Base-by-base conservation (phyloP, 2,888 invertebrate species). In the Thereva nobilitata region DNA sequence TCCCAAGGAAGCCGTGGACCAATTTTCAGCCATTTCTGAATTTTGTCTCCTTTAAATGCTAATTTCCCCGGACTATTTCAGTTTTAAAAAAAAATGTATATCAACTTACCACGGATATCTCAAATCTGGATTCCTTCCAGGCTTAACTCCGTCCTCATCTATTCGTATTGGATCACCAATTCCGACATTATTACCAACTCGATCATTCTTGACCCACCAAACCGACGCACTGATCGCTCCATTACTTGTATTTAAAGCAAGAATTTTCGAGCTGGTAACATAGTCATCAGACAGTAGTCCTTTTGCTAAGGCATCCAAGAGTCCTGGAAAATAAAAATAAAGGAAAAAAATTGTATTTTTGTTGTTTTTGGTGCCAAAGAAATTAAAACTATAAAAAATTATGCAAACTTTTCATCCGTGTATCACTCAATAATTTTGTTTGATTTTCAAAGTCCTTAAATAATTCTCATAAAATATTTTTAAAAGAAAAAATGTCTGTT, bases 221-320 rank as follows among this genome's bases (percentile, higher is more conserved):
- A 85, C 85, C 59, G 84, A 84, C 68, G 84, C 84, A 54, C 83
- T 82, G 49, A 88, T 80, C 10, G 83, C 80, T 4, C 86, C 86
- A 61, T 85, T 86, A 56, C 86, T 84, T 44, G 85, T 83, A 76
- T 88, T 88, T 68, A 87, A 80, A 47, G 86, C 85, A 69, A 88
- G 77, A 63, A 88, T 85, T 68, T 87, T 82, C 44, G 87, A 84
- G 54, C 85, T 83, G 49, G 86, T 81, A 63, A 87, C 84, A 71
- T 82, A 82, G 65, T 82, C 82, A 75, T 88, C 87, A 23, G 87
- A 83, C 47, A 91, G 84, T 70, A 92, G 82, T 42, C 90, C 89
- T 79, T 87, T 87, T 35, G 91, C 87, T 68, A 92, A 85, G 23
- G 89, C 90, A 79, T 89, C 89, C 71, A 90, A 84, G 64, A 90